phyloP scores from a whole-genome alignment of 2,113 vertebrate genomes.

The Aphelocoma coerulescens region DNA sequence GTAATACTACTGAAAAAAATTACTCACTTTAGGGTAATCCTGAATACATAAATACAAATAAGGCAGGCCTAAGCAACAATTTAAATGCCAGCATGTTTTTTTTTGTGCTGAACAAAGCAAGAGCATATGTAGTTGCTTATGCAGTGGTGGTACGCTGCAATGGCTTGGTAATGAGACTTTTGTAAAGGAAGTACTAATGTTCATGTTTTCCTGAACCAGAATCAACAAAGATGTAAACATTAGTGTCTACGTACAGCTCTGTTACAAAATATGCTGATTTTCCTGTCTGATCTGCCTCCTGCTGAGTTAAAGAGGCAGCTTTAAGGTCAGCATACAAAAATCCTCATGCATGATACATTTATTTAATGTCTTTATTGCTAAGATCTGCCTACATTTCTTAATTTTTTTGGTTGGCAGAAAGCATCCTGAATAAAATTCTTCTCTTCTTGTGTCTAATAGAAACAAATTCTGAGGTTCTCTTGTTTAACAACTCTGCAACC shows the following conservation, averaged over 20 bases:
- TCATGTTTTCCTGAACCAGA: background rate
- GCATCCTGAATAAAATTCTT: constrained; percentile 52
- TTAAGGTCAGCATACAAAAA: constrained; percentile 14
- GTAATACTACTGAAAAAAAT: background rate
- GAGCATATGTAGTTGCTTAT: background rate
- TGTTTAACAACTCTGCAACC: constrained; percentile 70
- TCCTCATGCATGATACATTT: background rate
- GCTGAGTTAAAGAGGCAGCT: constrained; percentile 27
- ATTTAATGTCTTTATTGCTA: constrained; percentile 25
- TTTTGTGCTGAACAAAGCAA: background rate
- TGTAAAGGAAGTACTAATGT: background rate
- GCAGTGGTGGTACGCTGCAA: background rate
- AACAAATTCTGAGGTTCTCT: constrained; percentile 40
- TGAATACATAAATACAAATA: background rate
- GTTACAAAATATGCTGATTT: background rate
- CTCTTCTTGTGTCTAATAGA: constrained; percentile 37
- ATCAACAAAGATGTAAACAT: background rate
- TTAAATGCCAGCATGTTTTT: background rate
- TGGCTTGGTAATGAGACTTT: background rate
- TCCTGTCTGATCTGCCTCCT: constrained; percentile 6
- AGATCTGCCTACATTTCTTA: constrained; percentile 40
- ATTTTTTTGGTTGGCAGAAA: constrained; percentile 32
- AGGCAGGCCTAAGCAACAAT: background rate
- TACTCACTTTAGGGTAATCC: background rate
- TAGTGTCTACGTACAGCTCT: background rate